Evolutionary conservation across 2,797 vertebrate genomes (phyloP).

Genomic region (Parotocinclus haroldoi): DNA sequence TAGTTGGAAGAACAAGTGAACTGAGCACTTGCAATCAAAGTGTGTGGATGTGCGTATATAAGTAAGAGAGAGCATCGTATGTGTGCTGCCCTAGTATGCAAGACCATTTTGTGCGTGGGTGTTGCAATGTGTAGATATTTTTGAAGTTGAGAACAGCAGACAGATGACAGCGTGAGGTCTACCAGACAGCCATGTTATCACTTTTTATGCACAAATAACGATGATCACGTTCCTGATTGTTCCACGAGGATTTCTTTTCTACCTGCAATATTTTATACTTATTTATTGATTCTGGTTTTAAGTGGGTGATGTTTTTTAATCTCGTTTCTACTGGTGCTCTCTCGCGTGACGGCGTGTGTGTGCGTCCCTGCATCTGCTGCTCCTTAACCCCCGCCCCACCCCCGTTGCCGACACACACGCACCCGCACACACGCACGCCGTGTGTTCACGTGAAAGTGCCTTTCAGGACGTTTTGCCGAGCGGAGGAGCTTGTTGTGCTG

Average conservation of each 20-base stretch:
- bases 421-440: slow-evolving; percentile 52
- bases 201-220: slow-evolving; percentile 43
- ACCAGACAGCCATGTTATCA: slow-evolving; percentile 45
- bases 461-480: slow-evolving; percentile 67
- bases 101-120: background rate
- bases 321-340: slow-evolving; percentile 45
- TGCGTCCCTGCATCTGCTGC: slow-evolving; percentile 30
- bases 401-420: slow-evolving; percentile 25
- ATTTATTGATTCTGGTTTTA: slow-evolving; percentile 30
- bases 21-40: slow-evolving; percentile 7
- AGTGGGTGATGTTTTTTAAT: background rate
- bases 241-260: slow-evolving; percentile 40
- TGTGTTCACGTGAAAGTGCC: slow-evolving; percentile 83
- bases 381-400: background rate
- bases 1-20: slow-evolving; percentile 11
- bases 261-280: slow-evolving; percentile 46
- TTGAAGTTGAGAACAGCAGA: slow-evolving; percentile 19
- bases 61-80: no score
- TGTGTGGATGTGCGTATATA: background rate
- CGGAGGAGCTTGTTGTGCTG: slow-evolving; percentile 44
- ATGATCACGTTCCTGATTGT: slow-evolving; percentile 40
- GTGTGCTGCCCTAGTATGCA: background rate
- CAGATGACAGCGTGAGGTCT: slow-evolving; percentile 22
- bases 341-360: slow-evolving; percentile 49
- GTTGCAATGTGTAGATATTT: slow-evolving; percentile 33